Evolutionary conservation across 2,797 vertebrate species (phyloP), one percentile per base, ranked within the genome.

Genomic region (Harpagifer antarcticus): DNA sequence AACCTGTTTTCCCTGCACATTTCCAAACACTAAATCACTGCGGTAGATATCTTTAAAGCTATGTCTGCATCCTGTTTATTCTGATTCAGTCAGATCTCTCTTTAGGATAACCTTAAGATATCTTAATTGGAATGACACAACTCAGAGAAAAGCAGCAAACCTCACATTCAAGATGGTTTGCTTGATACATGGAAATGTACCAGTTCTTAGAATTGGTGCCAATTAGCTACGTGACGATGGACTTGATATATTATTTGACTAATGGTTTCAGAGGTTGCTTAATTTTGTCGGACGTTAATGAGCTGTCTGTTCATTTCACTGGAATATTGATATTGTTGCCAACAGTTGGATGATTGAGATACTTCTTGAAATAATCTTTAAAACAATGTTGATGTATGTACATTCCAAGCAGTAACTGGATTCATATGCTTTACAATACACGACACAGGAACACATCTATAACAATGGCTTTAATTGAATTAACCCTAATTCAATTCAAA

Each of bases 61-160:
- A 68, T 67, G 75, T 58, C n/a, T 68, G 66, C 53, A 49, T 19
- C 62, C 23, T 44, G 44, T 73, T 12, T 44, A 45, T 57, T 37
- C 12, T 31, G 17, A 4, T 62, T 54, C 43, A 33, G 11, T 52
- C 37, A 40, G 11, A 49, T 55, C 27, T 52, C 12, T n/a, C n/a
- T 66, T 60, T 7, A 23, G 5, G 20, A 17, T 19, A 55, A 42
- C 6, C 48, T 13, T 8, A 5, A 49, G 19, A 54, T 33, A 54
- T 49, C 8, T n/a, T 33, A 55, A 17, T 47, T 11, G 15, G 5
- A 33, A 3, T 20, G 56, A 47, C 23, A 16, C 5, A 8, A 37
- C 10, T 11, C 27, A 56, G 6, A 3, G 10, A n/a, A 55, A 52
- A 47, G 12, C 45, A 45, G 37, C 3, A 31, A 5, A 42, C 2